Percentiles rank a stretch among this genome's conserved stretches.
phyloP scores from a whole-genome alignment of 2,888 invertebrate species.

The Gryllus longicercus region DNA sequence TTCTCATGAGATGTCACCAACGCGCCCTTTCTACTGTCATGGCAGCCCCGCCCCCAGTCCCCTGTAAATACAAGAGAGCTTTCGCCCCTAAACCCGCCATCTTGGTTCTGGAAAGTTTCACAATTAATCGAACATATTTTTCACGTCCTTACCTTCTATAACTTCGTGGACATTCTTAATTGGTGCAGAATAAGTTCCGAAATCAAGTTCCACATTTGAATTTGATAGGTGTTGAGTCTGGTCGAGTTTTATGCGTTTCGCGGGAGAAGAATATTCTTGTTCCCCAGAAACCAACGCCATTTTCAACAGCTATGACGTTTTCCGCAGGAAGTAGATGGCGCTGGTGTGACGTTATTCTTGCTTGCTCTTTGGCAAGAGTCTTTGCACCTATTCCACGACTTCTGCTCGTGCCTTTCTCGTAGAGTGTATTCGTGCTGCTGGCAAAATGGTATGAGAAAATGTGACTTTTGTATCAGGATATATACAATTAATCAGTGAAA shows the following conservation, averaged over 20 bases:
- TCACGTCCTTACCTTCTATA: constrained; percentile 35
- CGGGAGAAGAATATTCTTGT: constrained; percentile 38
- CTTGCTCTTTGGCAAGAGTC: background rate
- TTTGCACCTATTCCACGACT: too few species aligned
- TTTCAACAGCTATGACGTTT: constrained; percentile 37
- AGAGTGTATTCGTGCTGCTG: background rate
- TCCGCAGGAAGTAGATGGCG: constrained; percentile 34
- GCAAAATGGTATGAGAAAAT: constrained; percentile 20
- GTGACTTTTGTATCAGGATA: background rate
- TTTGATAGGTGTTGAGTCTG: constrained; percentile 36
- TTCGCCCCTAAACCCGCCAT: constrained; percentile 34
- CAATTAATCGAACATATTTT: constrained; percentile 34
- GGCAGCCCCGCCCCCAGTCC: constrained; percentile 37
- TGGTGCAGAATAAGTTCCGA: constrained; percentile 36
- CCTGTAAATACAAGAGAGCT: constrained; percentile 27
- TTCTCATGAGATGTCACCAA: too few species aligned
- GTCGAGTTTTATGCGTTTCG: constrained; percentile 39
- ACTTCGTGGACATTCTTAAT: constrained; percentile 36
- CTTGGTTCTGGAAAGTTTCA: constrained; percentile 35
- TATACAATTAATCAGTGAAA: background rate
- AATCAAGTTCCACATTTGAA: constrained; percentile 36
- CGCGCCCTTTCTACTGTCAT: constrained; percentile 30
- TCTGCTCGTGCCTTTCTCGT: background rate
- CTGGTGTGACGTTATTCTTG: constrained; percentile 25
- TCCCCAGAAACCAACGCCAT: constrained; percentile 39